These are phyloP conservation scores for Chloebia gouldiae DNA, from an alignment of 2,113 vertebrate species.

Conservation along the genomic window DNA sequence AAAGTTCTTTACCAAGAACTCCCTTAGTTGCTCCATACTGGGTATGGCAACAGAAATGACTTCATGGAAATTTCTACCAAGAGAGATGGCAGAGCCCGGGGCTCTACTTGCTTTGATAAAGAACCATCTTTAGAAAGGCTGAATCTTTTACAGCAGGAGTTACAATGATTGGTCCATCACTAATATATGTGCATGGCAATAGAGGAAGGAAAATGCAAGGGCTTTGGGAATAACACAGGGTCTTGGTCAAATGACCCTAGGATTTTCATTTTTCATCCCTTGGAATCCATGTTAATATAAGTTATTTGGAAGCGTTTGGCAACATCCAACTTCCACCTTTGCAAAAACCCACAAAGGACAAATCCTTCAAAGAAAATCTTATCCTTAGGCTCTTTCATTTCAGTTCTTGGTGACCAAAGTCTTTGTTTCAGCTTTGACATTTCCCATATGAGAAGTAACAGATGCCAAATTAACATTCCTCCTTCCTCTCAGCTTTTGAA, in stretches of 20 bases:
- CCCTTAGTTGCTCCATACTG: neutral
- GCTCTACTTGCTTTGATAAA: neutral
- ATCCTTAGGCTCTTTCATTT: neutral
- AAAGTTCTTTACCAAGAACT: neutral
- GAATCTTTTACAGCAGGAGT: neutral
- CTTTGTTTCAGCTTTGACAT: neutral
- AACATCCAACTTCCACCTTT: neutral
- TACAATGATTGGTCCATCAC: neutral
- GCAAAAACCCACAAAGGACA: neutral
- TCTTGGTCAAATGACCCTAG: neutral
- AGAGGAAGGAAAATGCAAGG: neutral
- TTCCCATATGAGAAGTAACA: neutral
- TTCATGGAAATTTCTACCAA: neutral
- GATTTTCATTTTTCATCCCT: neutral
- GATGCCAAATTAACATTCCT: neutral
- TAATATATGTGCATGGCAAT: neutral
- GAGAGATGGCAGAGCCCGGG: neutral
- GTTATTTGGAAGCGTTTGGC: neutral
- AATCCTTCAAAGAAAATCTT: neutral
- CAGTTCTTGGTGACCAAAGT: neutral
- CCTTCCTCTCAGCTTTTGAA: neutral
- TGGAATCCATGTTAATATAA: neutral
- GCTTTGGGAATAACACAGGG: neutral
- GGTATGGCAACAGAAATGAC: neutral
- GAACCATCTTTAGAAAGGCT: neutral